Evolutionary conservation across 2,888 invertebrate genomes (phyloP), one percentile per base, ranked within the genome.

Genomic region (Macrophya alboannulata): DNA sequence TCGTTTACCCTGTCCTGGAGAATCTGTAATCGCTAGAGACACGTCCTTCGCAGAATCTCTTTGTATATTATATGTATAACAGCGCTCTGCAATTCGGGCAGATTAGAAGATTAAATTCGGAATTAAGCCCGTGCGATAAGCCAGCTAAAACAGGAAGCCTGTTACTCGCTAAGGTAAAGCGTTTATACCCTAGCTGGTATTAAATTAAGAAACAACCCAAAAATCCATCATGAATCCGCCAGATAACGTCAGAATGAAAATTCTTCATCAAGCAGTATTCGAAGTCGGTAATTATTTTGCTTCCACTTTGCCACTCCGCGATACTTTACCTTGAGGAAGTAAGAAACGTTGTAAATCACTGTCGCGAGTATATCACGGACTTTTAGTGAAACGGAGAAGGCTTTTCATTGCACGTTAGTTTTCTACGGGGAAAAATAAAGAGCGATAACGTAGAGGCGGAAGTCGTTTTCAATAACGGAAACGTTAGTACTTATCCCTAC

Each of bases 401-500:
- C 51, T 48, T 31, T 48, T 17, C 37, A 25, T 48, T 51, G 9
- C 48, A 15, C 55, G 31, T 55, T 55, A n/a, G 8, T 77, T 55
- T 43, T 74, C 21, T 10, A 21, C 12, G 77, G 37, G 68, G 25
- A 51, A 55, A 51, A 77, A 55, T 31, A 37, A 48, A 77, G 55
- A 51, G 37, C 48, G 31, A 74, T 74, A 45, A 74, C 74, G 45
- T 4, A 25, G 48, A 25, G 74, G 10, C 51, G 55, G 77, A 77
- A 77, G 77, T 77, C 77, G 77, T 77, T 77, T 77, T 77, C 77
- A 77, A 77, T 77, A 77, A 77, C 77, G 77, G 48, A 77, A 77
- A 51, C 77, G 77, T 77, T 77, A 55, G 51, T 55, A 77, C 55
- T 55, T 48, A 77, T 74, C n/a, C 45, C 74, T 43, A 10, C 25